These are phyloP conservation scores for Kradibia gibbosae DNA, from an alignment of 1,140 invertebrate genomes.

Conservation along the genomic window DNA sequence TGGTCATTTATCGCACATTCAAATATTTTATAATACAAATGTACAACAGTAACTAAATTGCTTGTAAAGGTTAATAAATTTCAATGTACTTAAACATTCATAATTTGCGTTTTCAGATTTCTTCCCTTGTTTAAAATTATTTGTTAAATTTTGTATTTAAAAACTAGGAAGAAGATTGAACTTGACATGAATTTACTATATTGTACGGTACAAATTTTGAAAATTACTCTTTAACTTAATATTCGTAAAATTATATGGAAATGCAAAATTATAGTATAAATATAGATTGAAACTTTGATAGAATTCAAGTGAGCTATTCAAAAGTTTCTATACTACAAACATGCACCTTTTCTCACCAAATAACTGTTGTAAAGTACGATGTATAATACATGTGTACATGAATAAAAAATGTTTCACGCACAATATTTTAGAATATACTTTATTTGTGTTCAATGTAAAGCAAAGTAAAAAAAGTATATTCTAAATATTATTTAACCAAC, in stretches of 20 bases:
- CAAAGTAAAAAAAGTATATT: too few species aligned
- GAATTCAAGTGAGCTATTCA: neutral
- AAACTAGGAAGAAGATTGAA: neutral
- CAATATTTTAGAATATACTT: neutral
- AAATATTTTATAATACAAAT: neutral
- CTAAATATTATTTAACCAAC: too few species aligned
- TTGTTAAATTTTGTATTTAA: neutral
- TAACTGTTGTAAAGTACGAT: neutral
- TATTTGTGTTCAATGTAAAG: too few species aligned
- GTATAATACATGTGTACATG: neutral
- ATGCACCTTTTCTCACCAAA: neutral
- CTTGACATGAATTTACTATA: neutral
- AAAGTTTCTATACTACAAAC: slow-evolving; percentile 1
- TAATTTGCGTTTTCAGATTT: neutral
- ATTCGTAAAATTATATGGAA: neutral
- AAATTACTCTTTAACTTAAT: neutral
- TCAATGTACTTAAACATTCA: too few species aligned
- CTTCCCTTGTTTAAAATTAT: neutral
- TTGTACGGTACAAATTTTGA: neutral
- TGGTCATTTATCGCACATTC: too few species aligned
- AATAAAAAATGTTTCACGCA: neutral
- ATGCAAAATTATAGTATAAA: neutral
- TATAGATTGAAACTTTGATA: neutral
- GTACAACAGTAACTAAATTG: neutral
- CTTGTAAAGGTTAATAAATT: neutral